These are phyloP conservation scores for Chiloscyllium plagiosum DNA, from an alignment of 2,113 vertebrate genomes.

Conservation along the genomic window DNA sequence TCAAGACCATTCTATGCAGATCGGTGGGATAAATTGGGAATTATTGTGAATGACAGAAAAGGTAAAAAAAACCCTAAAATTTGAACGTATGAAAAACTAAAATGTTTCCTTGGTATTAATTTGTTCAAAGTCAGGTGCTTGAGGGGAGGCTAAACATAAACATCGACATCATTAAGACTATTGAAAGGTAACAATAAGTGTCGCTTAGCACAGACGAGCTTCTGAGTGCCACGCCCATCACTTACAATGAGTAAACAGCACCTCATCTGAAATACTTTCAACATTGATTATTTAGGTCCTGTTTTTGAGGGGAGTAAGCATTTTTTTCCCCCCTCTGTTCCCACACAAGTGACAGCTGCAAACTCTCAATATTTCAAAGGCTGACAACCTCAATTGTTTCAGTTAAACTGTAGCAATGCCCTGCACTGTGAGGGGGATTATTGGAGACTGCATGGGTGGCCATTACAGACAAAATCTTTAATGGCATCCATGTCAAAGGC, in stretches of 20 bases:
- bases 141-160: background rate
- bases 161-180: background rate
- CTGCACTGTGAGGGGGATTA: background rate
- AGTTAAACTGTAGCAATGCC: background rate
- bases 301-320: background rate
- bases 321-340: background rate
- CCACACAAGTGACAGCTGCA: background rate
- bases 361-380: background rate
- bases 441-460: background rate
- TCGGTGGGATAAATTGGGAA: background rate
- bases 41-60: background rate
- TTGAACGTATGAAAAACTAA: background rate
- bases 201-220: no score
- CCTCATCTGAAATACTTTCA: background rate
- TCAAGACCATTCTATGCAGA: background rate
- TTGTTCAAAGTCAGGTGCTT: background rate
- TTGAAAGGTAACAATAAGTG: background rate
- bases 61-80: background rate
- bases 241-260: background rate
- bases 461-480: background rate
- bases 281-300: background rate
- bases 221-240: background rate
- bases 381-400: background rate
- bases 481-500: background rate
- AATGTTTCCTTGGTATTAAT: background rate